Evolutionary conservation across 64 coral and sea anemone species (phyloP).

Genomic region (Porites australiensis): DNA sequence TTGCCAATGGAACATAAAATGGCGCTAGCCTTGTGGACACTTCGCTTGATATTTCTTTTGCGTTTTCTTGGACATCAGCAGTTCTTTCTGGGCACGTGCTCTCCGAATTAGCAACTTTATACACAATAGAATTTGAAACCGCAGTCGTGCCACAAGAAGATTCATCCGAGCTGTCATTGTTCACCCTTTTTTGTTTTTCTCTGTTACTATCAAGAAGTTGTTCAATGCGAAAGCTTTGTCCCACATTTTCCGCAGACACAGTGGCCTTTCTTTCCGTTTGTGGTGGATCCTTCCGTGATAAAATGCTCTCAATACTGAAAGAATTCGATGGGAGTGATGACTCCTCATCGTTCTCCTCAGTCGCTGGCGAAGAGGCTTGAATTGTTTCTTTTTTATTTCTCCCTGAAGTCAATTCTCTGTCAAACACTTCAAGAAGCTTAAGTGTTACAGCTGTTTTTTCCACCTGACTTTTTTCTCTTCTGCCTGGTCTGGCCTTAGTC

Average conservation of each 20-base stretch:
- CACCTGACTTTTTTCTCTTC: conserved; percentile 85
- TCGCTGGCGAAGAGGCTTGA: background rate
- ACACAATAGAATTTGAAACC: background rate
- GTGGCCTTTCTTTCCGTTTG: background rate
- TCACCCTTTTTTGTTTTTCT: background rate
- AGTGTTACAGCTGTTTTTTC: conserved; percentile 52
- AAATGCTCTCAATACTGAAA: conserved; percentile 72
- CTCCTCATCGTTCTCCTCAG: conserved; percentile 18
- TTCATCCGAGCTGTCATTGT: background rate
- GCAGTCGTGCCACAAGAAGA: background rate
- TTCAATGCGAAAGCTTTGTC: conserved; percentile 19
- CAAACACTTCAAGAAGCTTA: conserved; percentile 39
- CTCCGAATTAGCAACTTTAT: background rate
- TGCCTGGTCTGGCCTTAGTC: conserved; percentile 76
- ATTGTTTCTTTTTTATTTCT: background rate
- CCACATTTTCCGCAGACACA: background rate
- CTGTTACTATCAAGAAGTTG: background rate
- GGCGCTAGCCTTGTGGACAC: background rate
- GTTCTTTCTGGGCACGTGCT: background rate
- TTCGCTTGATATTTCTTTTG: background rate
- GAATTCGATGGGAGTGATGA: conserved; percentile 7
- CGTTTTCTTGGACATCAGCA: background rate
- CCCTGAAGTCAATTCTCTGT: conserved; percentile 7
- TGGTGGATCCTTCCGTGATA: conserved; percentile 70
- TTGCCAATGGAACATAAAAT: conserved; percentile 45